phyloP scores from a whole-genome alignment of 2,797 vertebrate species.

The Trachurus trachurus region DNA sequence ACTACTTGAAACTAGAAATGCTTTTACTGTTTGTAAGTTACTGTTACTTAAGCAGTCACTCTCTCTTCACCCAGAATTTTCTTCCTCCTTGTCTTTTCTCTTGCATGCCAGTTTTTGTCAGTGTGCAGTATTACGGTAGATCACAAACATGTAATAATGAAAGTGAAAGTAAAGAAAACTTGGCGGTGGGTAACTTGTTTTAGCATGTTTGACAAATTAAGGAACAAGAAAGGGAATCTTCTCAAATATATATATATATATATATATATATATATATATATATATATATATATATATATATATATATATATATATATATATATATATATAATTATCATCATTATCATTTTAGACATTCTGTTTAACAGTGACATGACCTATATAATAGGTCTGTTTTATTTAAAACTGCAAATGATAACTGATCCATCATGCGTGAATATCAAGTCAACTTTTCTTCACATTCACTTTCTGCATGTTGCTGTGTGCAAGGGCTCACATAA shows the following conservation, averaged over 20 bases:
- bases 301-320: too few relatives aligned
- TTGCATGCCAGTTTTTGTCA: conserved; percentile 10
- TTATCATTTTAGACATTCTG: background rate
- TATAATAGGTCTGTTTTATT: background rate
- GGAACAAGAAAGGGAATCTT: background rate
- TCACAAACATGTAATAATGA: conserved; percentile 39
- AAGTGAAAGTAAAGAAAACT: conserved; percentile 59
- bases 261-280: too few relatives aligned
- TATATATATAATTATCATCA: too few relatives aligned
- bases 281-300: too few relatives aligned
- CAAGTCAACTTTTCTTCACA: background rate
- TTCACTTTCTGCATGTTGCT: background rate
- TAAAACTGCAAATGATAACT: background rate
- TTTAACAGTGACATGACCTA: background rate
- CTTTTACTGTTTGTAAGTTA: conserved; percentile 3
- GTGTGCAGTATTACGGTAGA: background rate
- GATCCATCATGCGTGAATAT: background rate
- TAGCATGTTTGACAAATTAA: background rate
- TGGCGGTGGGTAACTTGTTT: background rate
- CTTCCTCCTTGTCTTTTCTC: background rate
- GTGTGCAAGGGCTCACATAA: background rate
- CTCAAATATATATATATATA: background rate
- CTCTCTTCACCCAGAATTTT: background rate
- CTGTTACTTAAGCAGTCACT: conserved; percentile 6
- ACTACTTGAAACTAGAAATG: background rate